These are phyloP conservation scores for Tiaroga cobitis DNA, from an alignment of 2,797 vertebrate species.

Conservation along the genomic window DNA sequence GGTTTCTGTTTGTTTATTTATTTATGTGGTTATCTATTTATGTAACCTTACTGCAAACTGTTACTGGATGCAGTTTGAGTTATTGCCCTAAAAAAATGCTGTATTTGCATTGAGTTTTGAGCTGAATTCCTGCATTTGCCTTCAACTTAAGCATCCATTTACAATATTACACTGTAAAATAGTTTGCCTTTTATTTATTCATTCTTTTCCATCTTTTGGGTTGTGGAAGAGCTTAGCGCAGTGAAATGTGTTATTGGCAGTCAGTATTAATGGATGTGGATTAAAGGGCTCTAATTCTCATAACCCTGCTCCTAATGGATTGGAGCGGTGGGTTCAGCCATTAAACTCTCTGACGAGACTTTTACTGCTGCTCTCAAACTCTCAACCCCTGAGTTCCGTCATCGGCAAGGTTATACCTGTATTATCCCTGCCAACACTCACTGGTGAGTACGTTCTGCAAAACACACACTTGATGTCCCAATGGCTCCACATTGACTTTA, in stretches of 20 bases:
- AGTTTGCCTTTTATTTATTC: constrained; percentile 17
- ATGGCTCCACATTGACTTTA: neutral
- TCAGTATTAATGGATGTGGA: constrained; percentile 49
- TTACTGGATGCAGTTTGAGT: neutral
- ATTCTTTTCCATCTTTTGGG: constrained; percentile 11
- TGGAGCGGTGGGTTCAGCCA: constrained; percentile 62
- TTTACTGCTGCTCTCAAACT: constrained; percentile 64
- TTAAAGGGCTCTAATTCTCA: constrained; percentile 65
- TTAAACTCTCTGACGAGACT: constrained; percentile 62
- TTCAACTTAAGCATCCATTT: neutral
- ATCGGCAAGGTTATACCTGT: constrained; percentile 44
- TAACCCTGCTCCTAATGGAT: constrained; percentile 70
- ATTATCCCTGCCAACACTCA: constrained; percentile 31
- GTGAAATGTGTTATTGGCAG: constrained; percentile 46
- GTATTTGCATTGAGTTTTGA: neutral
- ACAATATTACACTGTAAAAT: constrained; percentile 11
- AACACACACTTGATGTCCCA: constrained; percentile 13
- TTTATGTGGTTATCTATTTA: neutral
- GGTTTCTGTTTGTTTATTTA: neutral
- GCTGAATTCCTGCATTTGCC: neutral
- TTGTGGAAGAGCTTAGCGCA: constrained; percentile 22
- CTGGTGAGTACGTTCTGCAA: constrained; percentile 2
- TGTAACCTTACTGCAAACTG: neutral
- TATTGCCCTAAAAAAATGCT: neutral
- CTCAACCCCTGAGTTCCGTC: constrained; percentile 38